phyloP scores from a whole-genome alignment of 2,888 invertebrate genomes.

The Flexamia atlantica region DNA sequence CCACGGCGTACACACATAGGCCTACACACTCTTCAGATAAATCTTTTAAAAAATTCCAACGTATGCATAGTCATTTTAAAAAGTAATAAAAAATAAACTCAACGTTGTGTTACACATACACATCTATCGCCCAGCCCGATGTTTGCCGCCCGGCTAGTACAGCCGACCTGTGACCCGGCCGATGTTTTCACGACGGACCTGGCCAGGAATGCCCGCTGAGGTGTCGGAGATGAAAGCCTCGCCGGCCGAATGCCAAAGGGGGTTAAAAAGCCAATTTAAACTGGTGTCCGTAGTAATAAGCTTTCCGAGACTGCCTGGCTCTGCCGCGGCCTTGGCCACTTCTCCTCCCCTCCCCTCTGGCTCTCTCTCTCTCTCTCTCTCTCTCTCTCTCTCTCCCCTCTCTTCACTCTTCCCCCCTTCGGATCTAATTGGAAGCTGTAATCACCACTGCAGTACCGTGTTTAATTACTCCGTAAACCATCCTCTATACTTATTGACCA shows the following conservation, averaged over 20 bases:
- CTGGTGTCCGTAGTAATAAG: conserved; percentile 64
- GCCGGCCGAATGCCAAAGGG: conserved; percentile 64
- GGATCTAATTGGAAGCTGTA: conserved; percentile 32
- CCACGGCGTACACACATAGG: too few relatives aligned
- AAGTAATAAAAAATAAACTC: too few relatives aligned
- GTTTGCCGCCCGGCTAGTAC: conserved; percentile 38
- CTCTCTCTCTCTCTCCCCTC: conserved; percentile 20
- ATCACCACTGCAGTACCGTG: conserved; percentile 27
- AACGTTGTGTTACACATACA: too few relatives aligned
- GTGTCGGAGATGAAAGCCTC: conserved; percentile 62
- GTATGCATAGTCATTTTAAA: too few relatives aligned
- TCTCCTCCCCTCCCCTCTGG: conserved; percentile 26
- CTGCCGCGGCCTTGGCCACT: conserved; percentile 48
- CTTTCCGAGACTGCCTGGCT: conserved; percentile 62
- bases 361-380: conserved; percentile 59
- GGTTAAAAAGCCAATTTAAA: conserved; percentile 66
- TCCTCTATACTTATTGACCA: conserved; percentile 20
- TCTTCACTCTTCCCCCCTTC: conserved; percentile 39
- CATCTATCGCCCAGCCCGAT: not conserved
- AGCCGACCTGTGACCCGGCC: conserved; percentile 46
- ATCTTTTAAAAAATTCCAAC: too few relatives aligned
- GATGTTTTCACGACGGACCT: conserved; percentile 55
- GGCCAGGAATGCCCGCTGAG: conserved; percentile 60
- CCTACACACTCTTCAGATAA: too few relatives aligned
- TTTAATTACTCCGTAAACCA: conserved; percentile 52